Evolutionary conservation across 2,888 invertebrate genomes (phyloP).

Genomic region (Drosophila neotestacea): DNA sequence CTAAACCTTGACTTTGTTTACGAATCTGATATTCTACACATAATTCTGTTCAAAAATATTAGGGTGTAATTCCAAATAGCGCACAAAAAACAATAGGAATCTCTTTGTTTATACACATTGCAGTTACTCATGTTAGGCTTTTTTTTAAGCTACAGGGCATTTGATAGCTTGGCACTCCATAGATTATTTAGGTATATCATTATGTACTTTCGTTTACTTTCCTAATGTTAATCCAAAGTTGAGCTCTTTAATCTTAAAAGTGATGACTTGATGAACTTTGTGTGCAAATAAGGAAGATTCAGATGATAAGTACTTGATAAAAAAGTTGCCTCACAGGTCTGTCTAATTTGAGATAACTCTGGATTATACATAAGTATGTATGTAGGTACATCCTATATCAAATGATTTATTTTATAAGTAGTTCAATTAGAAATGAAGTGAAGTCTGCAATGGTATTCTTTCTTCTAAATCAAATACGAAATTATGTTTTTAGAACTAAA

Average conservation of each 20-base stretch:
- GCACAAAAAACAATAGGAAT: background rate
- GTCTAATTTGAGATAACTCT: background rate
- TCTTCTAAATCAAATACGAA: too few relatives aligned
- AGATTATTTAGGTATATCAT: background rate
- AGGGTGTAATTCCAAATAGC: too few relatives aligned
- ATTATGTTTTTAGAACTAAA: too few relatives aligned
- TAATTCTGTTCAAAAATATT: background rate
- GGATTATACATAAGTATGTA: too few relatives aligned
- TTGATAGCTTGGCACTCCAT: background rate
- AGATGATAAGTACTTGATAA: background rate
- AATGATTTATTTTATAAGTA: background rate
- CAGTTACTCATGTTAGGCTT: background rate
- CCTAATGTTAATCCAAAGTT: background rate
- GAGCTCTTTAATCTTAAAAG: background rate
- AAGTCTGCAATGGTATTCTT: background rate
- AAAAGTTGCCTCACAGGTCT: background rate
- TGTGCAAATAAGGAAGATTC: background rate
- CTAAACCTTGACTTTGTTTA: too few relatives aligned
- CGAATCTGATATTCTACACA: background rate
- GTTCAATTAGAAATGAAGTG: background rate
- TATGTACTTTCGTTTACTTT: background rate
- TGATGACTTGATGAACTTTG: conserved; percentile 2
- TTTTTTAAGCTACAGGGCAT: background rate
- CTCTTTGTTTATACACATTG: background rate
- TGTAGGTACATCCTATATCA: too few relatives aligned